Evolutionary conservation across 2,888 invertebrate genomes (phyloP).

Genomic region (Laspeyria flexula): DNA sequence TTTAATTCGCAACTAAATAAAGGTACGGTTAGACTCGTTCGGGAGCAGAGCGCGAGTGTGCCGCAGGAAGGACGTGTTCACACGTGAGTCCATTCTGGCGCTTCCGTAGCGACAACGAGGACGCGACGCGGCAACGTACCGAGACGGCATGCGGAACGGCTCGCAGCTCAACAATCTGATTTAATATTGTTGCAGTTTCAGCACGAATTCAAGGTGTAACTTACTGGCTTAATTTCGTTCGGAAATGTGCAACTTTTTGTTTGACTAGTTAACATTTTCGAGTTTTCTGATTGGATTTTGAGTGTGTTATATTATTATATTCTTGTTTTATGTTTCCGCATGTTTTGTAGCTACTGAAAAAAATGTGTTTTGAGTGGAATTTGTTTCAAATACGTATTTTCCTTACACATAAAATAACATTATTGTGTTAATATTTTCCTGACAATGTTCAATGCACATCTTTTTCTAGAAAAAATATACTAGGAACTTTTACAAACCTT

Average conservation of each 20-base stretch:
- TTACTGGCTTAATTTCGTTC: conserved; percentile 39
- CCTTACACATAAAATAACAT: no score
- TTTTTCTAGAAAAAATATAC: no score
- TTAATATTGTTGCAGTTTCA: conserved; percentile 43
- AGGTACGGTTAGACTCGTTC: conserved; percentile 4
- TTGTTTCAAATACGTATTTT: no score
- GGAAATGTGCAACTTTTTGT: conserved; percentile 24
- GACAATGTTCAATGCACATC: no score
- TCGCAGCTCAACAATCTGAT: conserved; percentile 24
- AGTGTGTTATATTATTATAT: neutral
- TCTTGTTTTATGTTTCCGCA: neutral
- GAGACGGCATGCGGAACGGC: neutral
- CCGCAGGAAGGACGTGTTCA: conserved; percentile 41
- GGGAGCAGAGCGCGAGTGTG: neutral
- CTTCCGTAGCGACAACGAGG: conserved; percentile 24
- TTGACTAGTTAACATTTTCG: conserved; percentile 9
- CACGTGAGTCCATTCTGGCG: conserved; percentile 39
- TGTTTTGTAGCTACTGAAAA: neutral
- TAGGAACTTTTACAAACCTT: no score
- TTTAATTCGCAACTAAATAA: conserved; percentile 7
- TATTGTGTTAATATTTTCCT: no score
- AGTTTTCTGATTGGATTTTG: conserved; percentile 1
- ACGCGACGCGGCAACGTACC: neutral
- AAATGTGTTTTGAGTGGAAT: neutral
- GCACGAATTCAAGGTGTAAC: conserved; percentile 29